Base-by-base conservation (phyloP, 2,888 invertebrate species). In the Xylota segnis region DNA sequence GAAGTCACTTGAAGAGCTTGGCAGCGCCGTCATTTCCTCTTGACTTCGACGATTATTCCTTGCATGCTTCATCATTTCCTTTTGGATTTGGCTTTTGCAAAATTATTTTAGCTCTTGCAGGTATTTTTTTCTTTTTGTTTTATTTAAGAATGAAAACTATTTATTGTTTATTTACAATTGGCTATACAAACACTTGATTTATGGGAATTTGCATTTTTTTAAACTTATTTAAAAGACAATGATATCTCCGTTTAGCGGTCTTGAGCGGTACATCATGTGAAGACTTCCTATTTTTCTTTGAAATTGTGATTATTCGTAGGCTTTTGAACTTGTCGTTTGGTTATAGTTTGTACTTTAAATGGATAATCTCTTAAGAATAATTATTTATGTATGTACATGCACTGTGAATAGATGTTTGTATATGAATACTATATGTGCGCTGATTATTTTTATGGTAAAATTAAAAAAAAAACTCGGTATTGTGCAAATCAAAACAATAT, bases 221-320 rank as follows among this genome's bases (percentile, higher is more conserved):
- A 9, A 23, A 14, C 3, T 37, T 45, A 45, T 47, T 59, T 37
- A 45, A 27, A 63, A 45, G 16, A 63, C 37, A 23, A 23, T 23
- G n/a, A 37, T n/a, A 23, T 40, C 7, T 40, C 6, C 2, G 12
- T 27, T 43, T 61, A 34, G 40, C 40, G 27, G 29, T 52, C 7
- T 68, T 68, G n/a, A n/a, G n/a, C n/a, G n/a, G n/a, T n/a, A n/a
- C n/a, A n/a, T n/a, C n/a, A n/a, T n/a, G 34, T 45, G 16, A 50
- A 50, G 5, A 5, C 32, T 23, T 43, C 59, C 40, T 61, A 56
- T 65, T 82, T 76, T 87, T 79, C 63, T 74, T 75, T 68, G 43
- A 87, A 79, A 88, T 88, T 76, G 58, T 87, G 81, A 81, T 75
- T 47, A 23, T 45, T 47, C 18, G 77, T 79, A 59, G 78, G 68